Percentiles rank a stretch among this genome's conserved stretches.
These are phyloP conservation scores for Cyclargus thomasi DNA, from an alignment of 1,140 invertebrate species.

Conservation along the genomic window DNA sequence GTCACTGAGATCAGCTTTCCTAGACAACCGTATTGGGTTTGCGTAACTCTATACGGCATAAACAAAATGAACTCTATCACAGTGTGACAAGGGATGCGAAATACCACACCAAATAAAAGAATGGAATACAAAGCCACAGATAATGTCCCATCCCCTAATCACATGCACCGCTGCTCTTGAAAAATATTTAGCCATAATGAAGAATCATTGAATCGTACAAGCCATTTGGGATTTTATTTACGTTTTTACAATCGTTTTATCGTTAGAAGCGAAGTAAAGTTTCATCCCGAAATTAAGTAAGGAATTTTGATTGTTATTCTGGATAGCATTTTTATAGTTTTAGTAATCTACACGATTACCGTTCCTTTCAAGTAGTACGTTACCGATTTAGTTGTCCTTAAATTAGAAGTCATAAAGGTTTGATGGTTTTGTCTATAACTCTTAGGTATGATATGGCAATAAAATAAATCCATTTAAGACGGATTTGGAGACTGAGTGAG, in stretches of 20 bases:
- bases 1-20: slow-evolving; percentile 71
- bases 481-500: background rate
- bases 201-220: slow-evolving; percentile 51
- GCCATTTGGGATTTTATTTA: slow-evolving; percentile 48
- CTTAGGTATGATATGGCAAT: slow-evolving; percentile 7
- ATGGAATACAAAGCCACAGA: slow-evolving; percentile 61
- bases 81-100: slow-evolving; percentile 33
- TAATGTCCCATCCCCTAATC: slow-evolving; percentile 73
- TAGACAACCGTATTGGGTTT: slow-evolving; percentile 68
- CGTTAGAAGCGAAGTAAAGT: background rate
- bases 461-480: slow-evolving; percentile 1
- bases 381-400: slow-evolving; percentile 2
- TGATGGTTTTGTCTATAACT: slow-evolving; percentile 7
- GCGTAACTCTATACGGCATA: slow-evolving; percentile 65
- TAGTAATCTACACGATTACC: background rate
- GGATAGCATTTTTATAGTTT: slow-evolving; percentile 7
- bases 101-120: slow-evolving; percentile 66
- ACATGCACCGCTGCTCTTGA: slow-evolving; percentile 68
- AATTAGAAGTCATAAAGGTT: slow-evolving; percentile 5
- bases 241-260: slow-evolving; percentile 27
- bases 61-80: slow-evolving; percentile 35
- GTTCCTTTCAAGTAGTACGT: background rate
- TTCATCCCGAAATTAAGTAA: slow-evolving; percentile 3
- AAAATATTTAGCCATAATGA: slow-evolving; percentile 65
- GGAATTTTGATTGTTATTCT: slow-evolving; percentile 9